Evolutionary conservation across 2,113 vertebrate genomes (phyloP), one percentile per base, ranked within the genome.

Genomic region (Chaetorhynchus papuensis): DNA sequence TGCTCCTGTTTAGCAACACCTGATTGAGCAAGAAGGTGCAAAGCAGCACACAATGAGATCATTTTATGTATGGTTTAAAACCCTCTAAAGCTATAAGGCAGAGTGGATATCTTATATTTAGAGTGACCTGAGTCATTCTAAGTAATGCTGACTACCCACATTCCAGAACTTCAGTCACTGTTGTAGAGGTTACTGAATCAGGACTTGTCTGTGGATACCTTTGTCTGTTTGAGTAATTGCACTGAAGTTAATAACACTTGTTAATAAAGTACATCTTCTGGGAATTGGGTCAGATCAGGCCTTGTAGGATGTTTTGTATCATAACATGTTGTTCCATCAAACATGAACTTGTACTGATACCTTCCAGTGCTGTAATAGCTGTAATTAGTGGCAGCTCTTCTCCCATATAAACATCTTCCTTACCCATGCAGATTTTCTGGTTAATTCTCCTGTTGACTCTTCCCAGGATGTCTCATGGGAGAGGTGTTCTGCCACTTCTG

Each of bases 231-330:
- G 65, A 79, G 57, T 61, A 89, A 93, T 89, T 64, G 39, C 0
- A 1, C 44, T 72, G 60, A 87, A 84, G 69, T 82, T 91, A 75
- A 44, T 74, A 39, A 60, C 61, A 27, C 69, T 83, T 85, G 45
- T 59, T 93, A 91, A 77, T 75, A 47, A 77, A 47, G 35, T 72
- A 88, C 63, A 86, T 0, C 33, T 84, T 80, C 84, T 94, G 87
- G 78, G 87, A 95, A 95, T 4, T 96, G 75, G 82, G 95, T 93
- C 92, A 95, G 87, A 83, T 80, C 63, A 85, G 82, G 63, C 59
- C 68, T 83, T 87, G 66, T 79, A 77, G 66, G n/a, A 74, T 83
- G 45, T 47, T 65, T 53, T 72, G 50, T 85, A 77, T 59, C n/a
- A 16, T 61, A 91, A 70, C 87, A 70, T 28, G 23, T 41, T 76